phyloP scores from a whole-genome alignment of 2,888 invertebrate genomes.

The Boloria selene region DNA sequence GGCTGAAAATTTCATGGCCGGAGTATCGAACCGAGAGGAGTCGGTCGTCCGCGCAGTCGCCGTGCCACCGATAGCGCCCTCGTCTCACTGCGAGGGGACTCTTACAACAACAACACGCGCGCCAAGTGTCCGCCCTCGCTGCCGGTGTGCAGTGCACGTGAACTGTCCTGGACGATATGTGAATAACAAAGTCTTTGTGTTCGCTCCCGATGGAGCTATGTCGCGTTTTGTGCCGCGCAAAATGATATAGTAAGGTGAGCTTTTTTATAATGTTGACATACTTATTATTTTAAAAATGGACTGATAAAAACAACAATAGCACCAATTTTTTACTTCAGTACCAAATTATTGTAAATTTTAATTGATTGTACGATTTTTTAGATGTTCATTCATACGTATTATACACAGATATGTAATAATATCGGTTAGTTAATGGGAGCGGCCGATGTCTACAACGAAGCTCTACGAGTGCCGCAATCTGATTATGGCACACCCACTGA shows the following conservation, averaged over 20 bases:
- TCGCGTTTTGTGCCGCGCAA: constrained; percentile 61
- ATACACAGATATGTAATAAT: constrained; percentile 28
- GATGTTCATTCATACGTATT: constrained; percentile 31
- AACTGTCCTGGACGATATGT: constrained; percentile 56
- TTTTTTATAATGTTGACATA: constrained; percentile 6
- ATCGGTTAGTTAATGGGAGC: constrained; percentile 62
- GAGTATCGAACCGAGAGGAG: constrained; percentile 72
- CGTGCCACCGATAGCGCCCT: constrained; percentile 57
- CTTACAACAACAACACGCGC: constrained; percentile 58
- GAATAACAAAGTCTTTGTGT: constrained; percentile 58
- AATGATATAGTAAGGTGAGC: constrained; percentile 79
- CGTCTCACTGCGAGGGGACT: constrained; percentile 55
- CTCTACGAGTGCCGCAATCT: constrained; percentile 79
- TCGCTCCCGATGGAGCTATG: constrained; percentile 60
- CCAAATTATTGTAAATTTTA: neutral
- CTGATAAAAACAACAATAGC: neutral
- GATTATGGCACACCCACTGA: constrained; percentile 77
- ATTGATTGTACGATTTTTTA: neutral
- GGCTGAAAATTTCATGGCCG: constrained; percentile 81
- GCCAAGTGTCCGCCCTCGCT: constrained; percentile 51
- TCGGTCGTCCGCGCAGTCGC: constrained; percentile 67
- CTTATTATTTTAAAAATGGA: neutral
- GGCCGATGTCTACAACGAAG: constrained; percentile 70
- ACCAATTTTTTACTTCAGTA: neutral
- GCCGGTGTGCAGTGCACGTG: constrained; percentile 62